Base-by-base conservation (phyloP, 2,113 vertebrate genomes). In the Scartelaos histophorus region DNA sequence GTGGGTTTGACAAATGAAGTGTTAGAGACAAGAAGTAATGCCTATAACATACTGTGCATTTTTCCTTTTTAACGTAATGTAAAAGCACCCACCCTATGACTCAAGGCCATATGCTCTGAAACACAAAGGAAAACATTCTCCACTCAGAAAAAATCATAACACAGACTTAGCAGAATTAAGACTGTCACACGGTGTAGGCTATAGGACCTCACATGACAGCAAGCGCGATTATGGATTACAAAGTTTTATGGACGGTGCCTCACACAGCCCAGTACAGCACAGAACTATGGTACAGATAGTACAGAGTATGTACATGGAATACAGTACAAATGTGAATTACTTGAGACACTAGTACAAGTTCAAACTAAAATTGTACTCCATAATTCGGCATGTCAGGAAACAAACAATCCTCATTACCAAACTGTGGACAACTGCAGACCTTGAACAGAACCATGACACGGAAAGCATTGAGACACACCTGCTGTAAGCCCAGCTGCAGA, bases 161-260 rank as follows among this genome's bases (percentile, higher is more conserved):
- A 47, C n/a, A 46, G 45, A 69, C 19, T 60, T 64, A 60, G 25
- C 54, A 67, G 47, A 25, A 60, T 29, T 24, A 17, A 3, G 29
- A 22, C 47, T 72, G 56, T 75, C 70, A 62, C 13, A 64, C 19
- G 34, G 51, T 77, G 68, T 70, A 72, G 61, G 65, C 70, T 56
- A 57, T 24, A 70, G 60, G 57, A 69, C 51, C 71, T 84, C 79
- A 82, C 79, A 84, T 85, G 74, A 81, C 72, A 56, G 47, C 76
- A 76, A 78, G 81, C 46, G 45, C n/a, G 16, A 78, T n/a, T 12
- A 13, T 11, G 81, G 85, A 84, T 88, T 87, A 84, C 2, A 60
- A 67, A 67, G 69, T 74, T 67, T 76, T 38, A 77, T 53, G 15
- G 56, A 43, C 22, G 67, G 34, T 29, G 16, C 53, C 64, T 16